These are phyloP conservation scores for Channallabes apus DNA, from an alignment of 2,797 vertebrate species.

Conservation along the genomic window DNA sequence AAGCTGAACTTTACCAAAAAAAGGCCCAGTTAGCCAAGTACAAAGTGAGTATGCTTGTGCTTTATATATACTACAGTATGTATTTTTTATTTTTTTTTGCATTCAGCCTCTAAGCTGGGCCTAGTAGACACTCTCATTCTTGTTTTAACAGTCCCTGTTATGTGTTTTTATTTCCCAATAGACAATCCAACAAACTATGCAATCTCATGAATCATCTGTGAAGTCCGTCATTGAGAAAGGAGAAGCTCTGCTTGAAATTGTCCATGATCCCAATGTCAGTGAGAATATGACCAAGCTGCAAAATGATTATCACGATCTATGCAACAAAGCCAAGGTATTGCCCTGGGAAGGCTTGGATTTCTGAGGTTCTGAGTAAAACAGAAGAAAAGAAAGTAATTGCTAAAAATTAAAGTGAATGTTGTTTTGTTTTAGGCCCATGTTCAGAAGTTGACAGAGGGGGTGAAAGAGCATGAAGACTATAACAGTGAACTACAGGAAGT, in stretches of 20 bases:
- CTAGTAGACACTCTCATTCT: background rate
- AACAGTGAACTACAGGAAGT: conserved; percentile 90
- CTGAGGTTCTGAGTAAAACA: background rate
- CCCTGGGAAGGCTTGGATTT: background rate
- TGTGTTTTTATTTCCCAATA: conserved; percentile 54
- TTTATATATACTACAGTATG: background rate
- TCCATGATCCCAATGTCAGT: conserved; percentile 76
- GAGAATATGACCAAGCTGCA: conserved; percentile 84
- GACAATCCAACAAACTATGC: conserved; percentile 87
- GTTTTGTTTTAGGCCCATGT: conserved; percentile 73
- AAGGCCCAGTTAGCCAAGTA: conserved; percentile 96
- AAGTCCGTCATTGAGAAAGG: conserved; percentile 90
- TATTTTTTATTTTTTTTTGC: background rate
- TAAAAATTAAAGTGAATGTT: background rate
- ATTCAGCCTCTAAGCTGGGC: background rate
- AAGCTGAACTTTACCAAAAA: conserved; percentile 94
- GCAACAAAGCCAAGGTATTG: conserved; percentile 77
- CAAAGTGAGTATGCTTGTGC: conserved; percentile 77
- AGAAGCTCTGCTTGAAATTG: conserved; percentile 74
- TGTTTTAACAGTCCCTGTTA: background rate
- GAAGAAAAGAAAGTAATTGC: background rate
- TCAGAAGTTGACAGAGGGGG: conserved; percentile 78
- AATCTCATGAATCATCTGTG: conserved; percentile 86
- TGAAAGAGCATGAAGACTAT: conserved; percentile 92
- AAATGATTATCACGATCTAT: conserved; percentile 83